These are phyloP conservation scores for Agraylea sexmaculata DNA, from an alignment of 1,140 invertebrate genomes.

Conservation along the genomic window DNA sequence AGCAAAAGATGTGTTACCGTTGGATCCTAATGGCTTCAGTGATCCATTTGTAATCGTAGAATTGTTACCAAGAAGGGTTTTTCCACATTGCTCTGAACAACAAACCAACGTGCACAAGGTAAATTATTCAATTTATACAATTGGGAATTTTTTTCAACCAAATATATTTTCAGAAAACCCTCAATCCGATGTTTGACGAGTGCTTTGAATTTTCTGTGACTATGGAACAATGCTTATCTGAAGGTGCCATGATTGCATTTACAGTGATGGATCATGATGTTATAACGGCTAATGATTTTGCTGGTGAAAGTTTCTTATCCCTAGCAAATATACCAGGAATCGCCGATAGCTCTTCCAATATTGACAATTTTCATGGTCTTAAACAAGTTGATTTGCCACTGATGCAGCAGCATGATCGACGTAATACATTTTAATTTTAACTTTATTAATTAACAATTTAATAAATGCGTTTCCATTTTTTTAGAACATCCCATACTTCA, in stretches of 20 bases:
- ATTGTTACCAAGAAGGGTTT: conserved; percentile 72
- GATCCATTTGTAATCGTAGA: conserved; percentile 95
- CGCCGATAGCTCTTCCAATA: conserved; percentile 45
- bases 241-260: conserved; percentile 75
- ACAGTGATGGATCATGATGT: conserved; percentile 97
- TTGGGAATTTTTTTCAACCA: background rate
- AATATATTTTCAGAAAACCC: conserved; percentile 52
- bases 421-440: conserved; percentile 44
- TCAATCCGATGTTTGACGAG: conserved; percentile 92
- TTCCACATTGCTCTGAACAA: conserved; percentile 70
- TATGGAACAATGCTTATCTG: conserved; percentile 63
- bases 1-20: conserved; percentile 79
- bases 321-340: conserved; percentile 63
- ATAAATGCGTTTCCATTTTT: conserved; percentile 21
- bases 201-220: conserved; percentile 90
- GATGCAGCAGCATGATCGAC: conserved; percentile 80
- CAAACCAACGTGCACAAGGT: conserved; percentile 87
- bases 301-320: conserved; percentile 79
- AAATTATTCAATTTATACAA: conserved; percentile 2
- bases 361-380: conserved; percentile 65
- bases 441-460: conserved; percentile 1
- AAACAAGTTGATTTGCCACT: conserved; percentile 74
- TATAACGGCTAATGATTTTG: conserved; percentile 89
- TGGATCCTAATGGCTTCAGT: conserved; percentile 89
- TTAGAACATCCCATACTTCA: conserved; percentile 71